Evolutionary conservation across 2,888 invertebrate genomes (phyloP).

Genomic region (Apamea crenata): DNA sequence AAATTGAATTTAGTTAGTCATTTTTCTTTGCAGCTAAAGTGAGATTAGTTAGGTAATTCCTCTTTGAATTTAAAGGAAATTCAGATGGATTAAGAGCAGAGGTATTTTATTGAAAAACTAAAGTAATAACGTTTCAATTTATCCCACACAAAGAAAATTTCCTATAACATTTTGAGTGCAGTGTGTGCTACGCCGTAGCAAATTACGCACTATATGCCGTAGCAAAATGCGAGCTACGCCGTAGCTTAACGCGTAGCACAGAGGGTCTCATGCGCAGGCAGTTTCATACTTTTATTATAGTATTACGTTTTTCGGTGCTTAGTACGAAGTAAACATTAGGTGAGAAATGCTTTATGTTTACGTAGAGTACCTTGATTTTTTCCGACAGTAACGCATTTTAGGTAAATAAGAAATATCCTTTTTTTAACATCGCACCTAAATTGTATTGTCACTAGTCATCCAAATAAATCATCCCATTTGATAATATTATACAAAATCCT

Average conservation of each 20-base stretch:
- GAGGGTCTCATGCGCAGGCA: neutral
- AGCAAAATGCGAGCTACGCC: neutral
- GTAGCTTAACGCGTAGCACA: neutral
- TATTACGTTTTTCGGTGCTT: neutral
- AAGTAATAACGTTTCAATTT: neutral
- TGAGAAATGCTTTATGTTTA: no score
- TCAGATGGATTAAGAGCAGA: neutral
- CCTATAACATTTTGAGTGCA: neutral
- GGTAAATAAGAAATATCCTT: neutral
- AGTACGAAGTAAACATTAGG: neutral
- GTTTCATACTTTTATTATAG: neutral
- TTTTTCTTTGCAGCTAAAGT: slow-evolving; percentile 14
- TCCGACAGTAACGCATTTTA: neutral
- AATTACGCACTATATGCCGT: neutral
- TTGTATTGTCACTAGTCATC: no score
- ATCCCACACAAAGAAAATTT: neutral
- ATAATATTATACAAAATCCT: neutral
- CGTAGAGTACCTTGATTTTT: no score
- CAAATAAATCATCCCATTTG: neutral
- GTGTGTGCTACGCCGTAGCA: slow-evolving; percentile 16
- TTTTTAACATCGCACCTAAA: neutral
- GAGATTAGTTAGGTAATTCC: neutral
- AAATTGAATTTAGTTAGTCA: neutral
- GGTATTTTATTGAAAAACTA: neutral
- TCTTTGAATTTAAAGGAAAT: neutral